Base-by-base conservation (phyloP, 2,888 invertebrate genomes). In the Neuroscelio doddi region DNA sequence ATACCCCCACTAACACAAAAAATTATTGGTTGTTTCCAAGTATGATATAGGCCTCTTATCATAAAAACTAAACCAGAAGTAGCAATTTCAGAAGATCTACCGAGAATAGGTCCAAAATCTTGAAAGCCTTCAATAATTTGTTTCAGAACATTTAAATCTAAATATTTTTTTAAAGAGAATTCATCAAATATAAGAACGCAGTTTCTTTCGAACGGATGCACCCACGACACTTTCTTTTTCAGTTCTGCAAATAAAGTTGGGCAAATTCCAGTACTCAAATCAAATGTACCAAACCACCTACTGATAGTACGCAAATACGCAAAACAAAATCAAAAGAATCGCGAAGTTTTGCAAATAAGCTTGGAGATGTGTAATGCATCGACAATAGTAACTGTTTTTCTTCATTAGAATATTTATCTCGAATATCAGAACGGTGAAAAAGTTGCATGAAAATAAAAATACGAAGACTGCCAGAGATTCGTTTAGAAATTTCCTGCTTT, bases 111-210 rank as follows among this genome's bases (percentile, higher is more conserved):
- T 1, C 49, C 36, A 7, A 38, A 9, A 38, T 49, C 38, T 9
- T 49, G n/a, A 27, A 38, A 38, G n/a, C 38, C 38, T 26, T 49
- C 49, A 27, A 49, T 49, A 1, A 26, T 3, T 15, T 49, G 38
- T 14, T 26, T 38, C 27, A 16, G n/a, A 2, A 5, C n/a, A 21
- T 34, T 21, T 8, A 15, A 38, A 38, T 49, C 38, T 12, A 49
- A 49, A 14, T 3, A 1, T 26, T 49, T 49, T 38, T 49, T 49
- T 49, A 49, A 12, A n/a, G 3, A 14, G 24, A 49, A 38, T 27
- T 34, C 49, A 38, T 49, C 49, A 14, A 49, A 49, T 9, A 49
- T 49, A 9, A 38, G 12, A 9, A 49, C 49, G n/a, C 38, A 27
- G 1, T 49, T 10, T 16, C 8, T 26, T 49, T 49, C 38, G 2